These are phyloP conservation scores for Priocnemis perturbator DNA, from an alignment of 2,888 invertebrate species.

Conservation along the genomic window DNA sequence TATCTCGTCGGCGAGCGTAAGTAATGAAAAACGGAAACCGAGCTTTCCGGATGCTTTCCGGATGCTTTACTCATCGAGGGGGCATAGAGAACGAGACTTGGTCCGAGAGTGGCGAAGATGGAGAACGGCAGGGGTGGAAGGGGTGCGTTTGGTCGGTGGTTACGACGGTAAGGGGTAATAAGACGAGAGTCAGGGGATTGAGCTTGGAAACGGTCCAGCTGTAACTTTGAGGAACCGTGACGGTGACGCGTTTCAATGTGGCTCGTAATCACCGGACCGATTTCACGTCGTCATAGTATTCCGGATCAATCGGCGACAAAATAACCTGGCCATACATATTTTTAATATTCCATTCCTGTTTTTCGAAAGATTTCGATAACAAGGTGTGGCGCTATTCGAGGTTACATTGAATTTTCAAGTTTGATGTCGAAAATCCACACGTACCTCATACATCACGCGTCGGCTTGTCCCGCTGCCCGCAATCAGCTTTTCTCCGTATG, in stretches of 20 bases:
- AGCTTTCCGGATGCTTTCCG: conserved; percentile 49
- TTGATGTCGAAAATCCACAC: conserved; percentile 7
- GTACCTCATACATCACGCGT: conserved; percentile 5
- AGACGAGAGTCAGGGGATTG: conserved; percentile 34
- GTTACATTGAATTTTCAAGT: conserved; percentile 22
- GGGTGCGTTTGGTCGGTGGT: conserved; percentile 14
- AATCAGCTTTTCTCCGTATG: conserved; percentile 11
- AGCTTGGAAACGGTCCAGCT: conserved; percentile 60
- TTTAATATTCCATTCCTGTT: not conserved
- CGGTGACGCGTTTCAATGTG: conserved; percentile 49
- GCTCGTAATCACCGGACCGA: conserved; percentile 48
- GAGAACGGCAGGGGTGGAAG: conserved; percentile 31
- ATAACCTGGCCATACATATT: not conserved
- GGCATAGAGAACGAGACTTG: conserved; percentile 38
- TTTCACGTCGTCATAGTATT: not conserved
- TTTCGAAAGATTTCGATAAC: not conserved
- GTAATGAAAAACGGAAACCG: conserved; percentile 49
- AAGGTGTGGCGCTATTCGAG: not conserved
- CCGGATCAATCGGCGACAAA: not conserved
- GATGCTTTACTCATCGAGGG: conserved; percentile 45
- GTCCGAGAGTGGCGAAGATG: conserved; percentile 16
- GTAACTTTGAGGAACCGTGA: conserved; percentile 44
- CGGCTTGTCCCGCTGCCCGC: not conserved
- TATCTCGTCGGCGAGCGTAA: conserved; percentile 45
- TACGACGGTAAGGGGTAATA: conserved; percentile 19